Conservation (phyloP, 2,113 vertebrate genomes). For the Mus musculus region DNA sequence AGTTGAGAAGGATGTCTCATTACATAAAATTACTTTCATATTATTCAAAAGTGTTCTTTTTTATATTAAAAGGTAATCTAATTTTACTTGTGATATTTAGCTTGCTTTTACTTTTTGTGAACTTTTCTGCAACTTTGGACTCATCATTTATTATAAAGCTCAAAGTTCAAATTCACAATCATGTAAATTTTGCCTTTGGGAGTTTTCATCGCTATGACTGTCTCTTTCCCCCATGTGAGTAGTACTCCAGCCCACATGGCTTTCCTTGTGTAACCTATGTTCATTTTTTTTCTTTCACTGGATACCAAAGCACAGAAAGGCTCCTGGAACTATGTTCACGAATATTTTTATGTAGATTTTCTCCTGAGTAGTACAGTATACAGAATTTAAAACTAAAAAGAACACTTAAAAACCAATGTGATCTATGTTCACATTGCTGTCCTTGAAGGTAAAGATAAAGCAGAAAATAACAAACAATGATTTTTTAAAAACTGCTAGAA, state of each 20-base stretch:
- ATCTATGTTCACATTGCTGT: not conserved
- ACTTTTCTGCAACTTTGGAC: not conserved
- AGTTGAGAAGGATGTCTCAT: not conserved
- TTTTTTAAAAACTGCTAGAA: not conserved
- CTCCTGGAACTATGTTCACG: not conserved
- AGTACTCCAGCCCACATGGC: not conserved
- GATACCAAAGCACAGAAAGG: not conserved
- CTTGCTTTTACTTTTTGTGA: conserved; percentile 29
- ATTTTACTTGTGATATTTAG: conserved; percentile 35
- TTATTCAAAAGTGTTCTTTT: not conserved
- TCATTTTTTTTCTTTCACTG: not conserved
- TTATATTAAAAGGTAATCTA: conserved; percentile 45
- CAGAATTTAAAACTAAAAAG: not conserved
- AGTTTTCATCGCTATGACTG: not conserved
- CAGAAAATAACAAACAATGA: not conserved
- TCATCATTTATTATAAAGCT: not conserved
- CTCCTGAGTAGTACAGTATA: not conserved
- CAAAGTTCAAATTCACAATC: conserved; percentile 31
- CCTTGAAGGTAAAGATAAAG: not conserved
- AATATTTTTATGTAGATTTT: not conserved
- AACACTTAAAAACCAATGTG: not conserved
- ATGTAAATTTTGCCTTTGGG: not conserved
- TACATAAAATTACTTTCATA: not conserved
- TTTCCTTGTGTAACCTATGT: not conserved
- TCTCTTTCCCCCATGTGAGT: not conserved